Percentiles rank a stretch among this genome's conserved stretches.
These are phyloP conservation scores for Zaprionus camerounensis DNA, from an alignment of 1,140 invertebrate genomes.

Conservation along the genomic window DNA sequence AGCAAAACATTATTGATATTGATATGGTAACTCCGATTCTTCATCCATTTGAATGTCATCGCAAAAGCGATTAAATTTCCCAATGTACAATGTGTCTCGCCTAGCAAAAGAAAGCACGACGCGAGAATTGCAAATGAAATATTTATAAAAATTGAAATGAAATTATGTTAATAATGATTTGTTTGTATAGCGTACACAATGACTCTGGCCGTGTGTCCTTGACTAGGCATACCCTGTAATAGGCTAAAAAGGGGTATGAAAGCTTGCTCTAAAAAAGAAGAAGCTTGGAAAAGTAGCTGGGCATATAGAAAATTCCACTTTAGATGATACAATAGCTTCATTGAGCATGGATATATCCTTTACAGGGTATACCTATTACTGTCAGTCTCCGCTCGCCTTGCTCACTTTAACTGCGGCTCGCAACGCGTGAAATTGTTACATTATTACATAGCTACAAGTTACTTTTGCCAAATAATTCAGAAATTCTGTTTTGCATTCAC, in stretches of 20 bases:
- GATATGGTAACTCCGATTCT: too few relatives aligned
- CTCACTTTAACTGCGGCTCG: not conserved
- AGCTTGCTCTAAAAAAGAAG: too few relatives aligned
- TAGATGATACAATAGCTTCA: too few relatives aligned
- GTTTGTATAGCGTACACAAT: conserved; percentile 14
- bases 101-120: not conserved
- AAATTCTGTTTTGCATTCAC: not conserved
- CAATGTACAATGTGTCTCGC: too few relatives aligned
- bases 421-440: conserved; percentile 33
- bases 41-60: too few relatives aligned
- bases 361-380: not conserved
- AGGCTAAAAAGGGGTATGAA: not conserved
- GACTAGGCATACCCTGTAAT: conserved; percentile 6
- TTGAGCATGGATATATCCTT: too few relatives aligned
- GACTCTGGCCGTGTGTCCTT: not conserved
- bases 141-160: conserved; percentile 43
- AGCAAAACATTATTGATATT: too few relatives aligned
- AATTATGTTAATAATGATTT: conserved; percentile 55
- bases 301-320: too few relatives aligned
- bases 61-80: too few relatives aligned
- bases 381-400: not conserved
- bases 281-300: too few relatives aligned
- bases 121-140: conserved; percentile 34
- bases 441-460: conserved; percentile 11
- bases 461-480: conserved; percentile 6